phyloP scores from a whole-genome alignment of 2,113 vertebrate species.

The Dunckerocampus dactyliophorus region DNA sequence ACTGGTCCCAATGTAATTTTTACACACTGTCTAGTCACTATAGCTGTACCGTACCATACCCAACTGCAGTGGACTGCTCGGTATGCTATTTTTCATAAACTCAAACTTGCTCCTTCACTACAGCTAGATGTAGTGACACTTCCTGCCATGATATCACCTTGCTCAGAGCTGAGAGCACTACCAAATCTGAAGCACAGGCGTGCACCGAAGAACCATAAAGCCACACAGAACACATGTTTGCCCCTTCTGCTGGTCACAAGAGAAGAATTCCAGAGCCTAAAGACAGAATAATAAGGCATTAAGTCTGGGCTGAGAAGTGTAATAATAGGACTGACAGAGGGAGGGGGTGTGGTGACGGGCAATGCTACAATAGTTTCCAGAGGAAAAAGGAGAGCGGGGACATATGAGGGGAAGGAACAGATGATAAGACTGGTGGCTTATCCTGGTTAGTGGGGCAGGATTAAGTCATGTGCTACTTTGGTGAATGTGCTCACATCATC shows the following conservation, averaged over 20 bases:
- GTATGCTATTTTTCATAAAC: no score
- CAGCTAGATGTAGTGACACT: constrained; percentile 7
- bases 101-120: constrained; percentile 9
- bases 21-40: no score
- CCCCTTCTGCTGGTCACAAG: constrained; percentile 17
- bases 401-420: constrained; percentile 19
- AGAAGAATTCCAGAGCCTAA: constrained; percentile 44
- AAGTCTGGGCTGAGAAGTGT: constrained; percentile 43
- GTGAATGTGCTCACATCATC: constrained; percentile 14
- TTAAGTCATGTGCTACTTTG: constrained; percentile 54
- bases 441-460: constrained; percentile 63
- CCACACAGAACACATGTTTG: constrained; percentile 42
- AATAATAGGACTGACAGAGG: constrained; percentile 42
- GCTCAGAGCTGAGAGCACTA: constrained; percentile 25
- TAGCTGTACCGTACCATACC: no score
- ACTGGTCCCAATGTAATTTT: no score
- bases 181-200: constrained; percentile 40
- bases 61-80: no score
- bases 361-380: constrained; percentile 41
- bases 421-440: constrained; percentile 63
- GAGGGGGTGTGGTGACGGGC: constrained; percentile 38
- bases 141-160: constrained; percentile 31
- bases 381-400: constrained; percentile 39
- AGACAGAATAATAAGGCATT: constrained; percentile 59
- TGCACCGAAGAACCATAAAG: constrained; percentile 44